phyloP scores from a whole-genome alignment of 2,113 vertebrate species.

The Spheniscus mendiculus region DNA sequence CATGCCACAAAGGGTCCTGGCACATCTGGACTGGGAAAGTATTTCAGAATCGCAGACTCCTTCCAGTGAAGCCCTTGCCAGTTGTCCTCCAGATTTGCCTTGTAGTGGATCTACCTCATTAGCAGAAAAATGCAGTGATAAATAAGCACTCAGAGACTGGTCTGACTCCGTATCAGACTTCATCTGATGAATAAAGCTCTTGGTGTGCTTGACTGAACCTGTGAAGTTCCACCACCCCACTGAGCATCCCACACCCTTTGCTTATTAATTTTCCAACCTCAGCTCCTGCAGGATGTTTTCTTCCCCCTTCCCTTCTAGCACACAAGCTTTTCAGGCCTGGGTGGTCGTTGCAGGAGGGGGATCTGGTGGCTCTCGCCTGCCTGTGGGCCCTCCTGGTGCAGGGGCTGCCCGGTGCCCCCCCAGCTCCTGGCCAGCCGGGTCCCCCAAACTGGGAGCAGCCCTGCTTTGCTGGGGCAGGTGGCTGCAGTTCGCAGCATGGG shows the following conservation, averaged over 20 bases:
- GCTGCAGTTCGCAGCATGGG: neutral
- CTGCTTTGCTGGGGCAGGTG: accelerated
- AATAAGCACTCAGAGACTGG: neutral
- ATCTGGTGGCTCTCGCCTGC: neutral
- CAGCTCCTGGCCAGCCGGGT: neutral
- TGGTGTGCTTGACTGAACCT: neutral
- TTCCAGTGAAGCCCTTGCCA: neutral
- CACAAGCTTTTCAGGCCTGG: neutral
- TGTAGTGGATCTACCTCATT: no score
- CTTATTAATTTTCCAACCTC: neutral
- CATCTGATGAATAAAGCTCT: neutral
- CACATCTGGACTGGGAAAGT: accelerated
- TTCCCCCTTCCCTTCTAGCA: neutral
- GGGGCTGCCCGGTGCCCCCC: neutral
- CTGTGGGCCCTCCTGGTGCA: neutral
- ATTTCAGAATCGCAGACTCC: neutral
- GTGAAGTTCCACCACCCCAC: neutral
- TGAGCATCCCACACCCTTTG: neutral
- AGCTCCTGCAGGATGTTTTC: neutral
- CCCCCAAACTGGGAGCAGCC: neutral
- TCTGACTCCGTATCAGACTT: neutral
- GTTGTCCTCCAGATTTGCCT: neutral
- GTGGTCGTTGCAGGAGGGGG: neutral
- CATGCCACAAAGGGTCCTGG: neutral
- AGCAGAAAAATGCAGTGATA: neutral